Percentiles rank a stretch among this genome's conserved stretches.
phyloP scores from a whole-genome alignment of 2,888 invertebrate species.

The Pachliopta kotzebuea region DNA sequence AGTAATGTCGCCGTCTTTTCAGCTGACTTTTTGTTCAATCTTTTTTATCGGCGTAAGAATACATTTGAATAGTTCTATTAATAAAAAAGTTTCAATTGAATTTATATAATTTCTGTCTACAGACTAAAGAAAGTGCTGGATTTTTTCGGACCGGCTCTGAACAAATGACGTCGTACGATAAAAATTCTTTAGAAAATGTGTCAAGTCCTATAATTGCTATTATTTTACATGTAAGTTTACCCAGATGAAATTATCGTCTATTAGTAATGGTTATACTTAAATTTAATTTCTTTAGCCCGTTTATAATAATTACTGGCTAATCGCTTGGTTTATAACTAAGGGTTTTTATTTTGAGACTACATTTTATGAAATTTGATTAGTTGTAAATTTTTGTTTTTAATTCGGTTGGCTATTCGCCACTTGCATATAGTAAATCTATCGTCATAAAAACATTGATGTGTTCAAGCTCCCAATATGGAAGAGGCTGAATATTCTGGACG shows the following conservation, averaged over 20 bases:
- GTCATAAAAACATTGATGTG: too few species aligned
- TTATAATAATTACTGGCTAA: too few species aligned
- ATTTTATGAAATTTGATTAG: too few species aligned
- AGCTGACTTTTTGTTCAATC: slow-evolving; percentile 5
- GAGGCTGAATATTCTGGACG: too few species aligned
- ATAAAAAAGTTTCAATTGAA: neutral
- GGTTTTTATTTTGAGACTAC: too few species aligned
- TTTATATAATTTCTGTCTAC: slow-evolving; percentile 4
- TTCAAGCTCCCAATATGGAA: too few species aligned
- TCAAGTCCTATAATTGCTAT: neutral
- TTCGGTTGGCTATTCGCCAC: too few species aligned
- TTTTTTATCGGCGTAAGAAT: slow-evolving; percentile 14
- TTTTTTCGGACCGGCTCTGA: slow-evolving; percentile 5
- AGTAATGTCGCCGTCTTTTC: slow-evolving; percentile 10
- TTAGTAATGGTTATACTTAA: too few species aligned
- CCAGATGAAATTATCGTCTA: neutral
- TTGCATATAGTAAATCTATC: too few species aligned
- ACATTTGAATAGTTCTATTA: neutral
- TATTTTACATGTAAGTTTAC: neutral
- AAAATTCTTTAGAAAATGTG: neutral
- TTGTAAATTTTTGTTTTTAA: too few species aligned
- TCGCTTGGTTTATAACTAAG: too few species aligned
- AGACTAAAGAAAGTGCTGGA: slow-evolving; percentile 5
- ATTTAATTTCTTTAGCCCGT: too few species aligned
- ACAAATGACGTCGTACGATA: neutral